Evolutionary conservation across 2,113 vertebrate species (phyloP), one percentile per base, ranked within the genome.

Genomic region (Trematocara unimaculatum): DNA sequence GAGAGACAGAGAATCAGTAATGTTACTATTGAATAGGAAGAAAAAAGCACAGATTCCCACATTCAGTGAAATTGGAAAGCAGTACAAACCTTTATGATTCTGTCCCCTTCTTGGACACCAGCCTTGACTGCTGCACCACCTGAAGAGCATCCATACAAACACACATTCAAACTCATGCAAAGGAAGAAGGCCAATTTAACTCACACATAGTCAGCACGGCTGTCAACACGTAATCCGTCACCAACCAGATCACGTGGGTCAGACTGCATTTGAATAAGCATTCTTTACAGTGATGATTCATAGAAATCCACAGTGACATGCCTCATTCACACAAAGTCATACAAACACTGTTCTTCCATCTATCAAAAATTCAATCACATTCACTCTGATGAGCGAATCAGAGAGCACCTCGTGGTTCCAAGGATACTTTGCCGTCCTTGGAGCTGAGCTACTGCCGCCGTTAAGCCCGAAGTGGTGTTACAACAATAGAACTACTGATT

Each of bases 121-220:
- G 98, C 98, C 91, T 96, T 98, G 82, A 98, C 97, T 20, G 98
- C 98, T 3, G 98, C 98, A 4, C 98, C 98, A 26, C 98, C 98
- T 99, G 67, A 33, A 42, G 35, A 33, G 14, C 29, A 70, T 20
- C 2, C 17, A 31, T 5, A 17, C n/a, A 62, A 4, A 13, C 11
- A 58, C 9, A 38, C 5, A 42, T 14, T 78, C 8, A 53, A 77
- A 40, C n/a, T 42, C 33, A 42, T n/a, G 5, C 45, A 64, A 58
- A 49, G 18, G 40, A 9, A 4, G 4, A n/a, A 79, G 20, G 10
- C 0, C 7, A 0, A 13, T 51, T n/a, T 49, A 18, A 77, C 45
- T 77, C 45, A 3, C 42, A 74, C 23, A 18, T 4, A 11, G 42
- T 74, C 70, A 49, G 13, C 2, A 0, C 1, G 42, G 67, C 67